These are phyloP conservation scores for Caenorhabditis elegans DNA, from an alignment of 1,140 invertebrate species.

Conservation along the genomic window DNA sequence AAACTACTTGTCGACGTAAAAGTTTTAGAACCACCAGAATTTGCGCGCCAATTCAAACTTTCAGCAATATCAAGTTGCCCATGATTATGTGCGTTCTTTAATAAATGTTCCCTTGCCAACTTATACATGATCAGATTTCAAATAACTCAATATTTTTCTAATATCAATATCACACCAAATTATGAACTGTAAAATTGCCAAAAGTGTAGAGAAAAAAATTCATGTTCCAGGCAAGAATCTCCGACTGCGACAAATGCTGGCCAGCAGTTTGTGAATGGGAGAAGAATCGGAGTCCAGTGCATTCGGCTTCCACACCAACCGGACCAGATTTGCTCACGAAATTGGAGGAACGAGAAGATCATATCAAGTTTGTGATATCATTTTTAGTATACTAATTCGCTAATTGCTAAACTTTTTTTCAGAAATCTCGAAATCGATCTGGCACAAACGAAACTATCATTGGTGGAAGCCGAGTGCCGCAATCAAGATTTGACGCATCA, in stretches of 20 bases:
- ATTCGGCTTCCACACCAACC: background rate
- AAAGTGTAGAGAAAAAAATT: too few relatives aligned
- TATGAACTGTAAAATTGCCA: too few relatives aligned
- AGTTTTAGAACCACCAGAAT: too few relatives aligned
- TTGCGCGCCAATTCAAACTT: too few relatives aligned
- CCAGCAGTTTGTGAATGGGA: slow-evolving; percentile 34
- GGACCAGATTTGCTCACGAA: slow-evolving; percentile 53
- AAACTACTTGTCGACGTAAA: too few relatives aligned
- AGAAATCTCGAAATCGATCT: slow-evolving; percentile 82
- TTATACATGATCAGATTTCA: too few relatives aligned
- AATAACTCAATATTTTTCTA: too few relatives aligned
- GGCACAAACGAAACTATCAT: slow-evolving; percentile 90
- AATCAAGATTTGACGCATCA: slow-evolving; percentile 76
- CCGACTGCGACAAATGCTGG: slow-evolving; percentile 43
- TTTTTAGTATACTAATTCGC: background rate
- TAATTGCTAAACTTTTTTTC: background rate
- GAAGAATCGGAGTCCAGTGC: slow-evolving; percentile 39
- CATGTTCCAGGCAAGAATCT: slow-evolving; percentile 38
- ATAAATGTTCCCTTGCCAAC: too few relatives aligned
- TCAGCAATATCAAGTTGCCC: too few relatives aligned
- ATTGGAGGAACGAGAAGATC: slow-evolving; percentile 57
- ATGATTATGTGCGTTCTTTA: too few relatives aligned
- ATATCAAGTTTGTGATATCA: slow-evolving; percentile 46
- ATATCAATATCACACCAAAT: too few relatives aligned
- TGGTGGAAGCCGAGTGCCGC: slow-evolving; percentile 92